Conservation (phyloP, 2,888 invertebrate genomes). For the Metopia argyrocephala region DNA sequence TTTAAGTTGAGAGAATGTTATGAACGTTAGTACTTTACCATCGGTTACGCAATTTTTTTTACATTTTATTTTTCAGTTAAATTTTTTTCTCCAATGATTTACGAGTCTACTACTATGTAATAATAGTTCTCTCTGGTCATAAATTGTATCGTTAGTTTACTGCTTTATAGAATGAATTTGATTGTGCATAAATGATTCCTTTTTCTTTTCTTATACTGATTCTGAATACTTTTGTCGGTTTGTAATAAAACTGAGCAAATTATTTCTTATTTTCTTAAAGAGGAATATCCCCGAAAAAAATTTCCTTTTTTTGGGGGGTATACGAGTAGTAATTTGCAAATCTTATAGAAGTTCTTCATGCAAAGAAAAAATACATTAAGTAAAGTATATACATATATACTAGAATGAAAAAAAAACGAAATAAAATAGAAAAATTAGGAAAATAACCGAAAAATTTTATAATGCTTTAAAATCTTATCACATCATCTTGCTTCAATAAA, state of each 20-base stretch:
- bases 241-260: not conserved
- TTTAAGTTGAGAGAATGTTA: too few relatives aligned
- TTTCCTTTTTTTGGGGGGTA: too few relatives aligned
- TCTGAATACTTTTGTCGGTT: not conserved
- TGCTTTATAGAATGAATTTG: conserved; percentile 29
- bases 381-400: not conserved
- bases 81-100: conserved; percentile 42
- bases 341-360: not conserved
- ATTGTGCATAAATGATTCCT: conserved; percentile 30
- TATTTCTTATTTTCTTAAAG: not conserved
- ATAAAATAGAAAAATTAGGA: too few relatives aligned
- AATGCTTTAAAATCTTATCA: too few relatives aligned
- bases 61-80: conserved; percentile 11
- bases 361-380: not conserved
- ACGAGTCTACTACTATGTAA: conserved; percentile 14
- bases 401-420: not conserved
- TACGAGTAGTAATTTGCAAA: too few relatives aligned
- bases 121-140: conserved; percentile 48
- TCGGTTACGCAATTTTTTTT: not conserved
- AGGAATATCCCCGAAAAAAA: too few relatives aligned
- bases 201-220: not conserved
- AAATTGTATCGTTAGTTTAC: conserved; percentile 34
- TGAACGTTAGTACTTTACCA: too few relatives aligned
- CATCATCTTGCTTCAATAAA: too few relatives aligned
- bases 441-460: too few relatives aligned